Evolutionary conservation across 2,888 invertebrate genomes (phyloP).

Genomic region (Limnephilus rhombicus): DNA sequence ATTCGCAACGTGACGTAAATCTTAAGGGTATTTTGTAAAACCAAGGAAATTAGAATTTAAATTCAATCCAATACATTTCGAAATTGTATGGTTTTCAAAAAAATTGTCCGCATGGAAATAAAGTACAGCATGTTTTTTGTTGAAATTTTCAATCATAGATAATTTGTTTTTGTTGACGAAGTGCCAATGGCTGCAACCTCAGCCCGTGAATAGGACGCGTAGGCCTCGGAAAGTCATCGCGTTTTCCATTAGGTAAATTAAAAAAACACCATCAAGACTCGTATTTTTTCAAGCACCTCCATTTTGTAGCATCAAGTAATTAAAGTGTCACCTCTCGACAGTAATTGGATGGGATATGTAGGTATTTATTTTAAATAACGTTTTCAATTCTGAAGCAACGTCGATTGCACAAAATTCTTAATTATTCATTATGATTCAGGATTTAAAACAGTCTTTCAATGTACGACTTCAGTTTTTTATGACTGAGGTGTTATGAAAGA

Average conservation of each 20-base stretch:
- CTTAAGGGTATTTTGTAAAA: too few relatives aligned
- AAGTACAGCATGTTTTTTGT: not conserved
- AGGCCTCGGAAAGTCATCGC: not conserved
- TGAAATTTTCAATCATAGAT: not conserved
- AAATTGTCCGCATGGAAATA: not conserved
- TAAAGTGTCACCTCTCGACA: constrained; percentile 12
- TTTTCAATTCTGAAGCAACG: not conserved
- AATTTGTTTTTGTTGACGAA: constrained; percentile 11
- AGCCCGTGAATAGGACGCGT: not conserved
- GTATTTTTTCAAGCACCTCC: constrained; percentile 3
- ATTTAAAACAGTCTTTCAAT: not conserved
- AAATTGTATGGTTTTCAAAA: not conserved
- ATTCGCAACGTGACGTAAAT: too few relatives aligned
- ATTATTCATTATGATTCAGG: not conserved
- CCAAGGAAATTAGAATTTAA: too few relatives aligned
- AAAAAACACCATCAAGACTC: not conserved
- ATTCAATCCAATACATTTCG: too few relatives aligned
- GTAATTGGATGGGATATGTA: constrained; percentile 29
- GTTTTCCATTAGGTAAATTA: constrained; percentile 38
- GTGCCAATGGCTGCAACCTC: not conserved
- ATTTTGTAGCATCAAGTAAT: constrained; percentile 20
- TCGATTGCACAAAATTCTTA: not conserved
- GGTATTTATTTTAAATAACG: not conserved
- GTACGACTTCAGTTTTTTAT: too few relatives aligned
- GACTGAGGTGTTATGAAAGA: too few relatives aligned